These are phyloP conservation scores for Chrysolina oricalcia DNA, from an alignment of 2,888 invertebrate species.

Conservation along the genomic window DNA sequence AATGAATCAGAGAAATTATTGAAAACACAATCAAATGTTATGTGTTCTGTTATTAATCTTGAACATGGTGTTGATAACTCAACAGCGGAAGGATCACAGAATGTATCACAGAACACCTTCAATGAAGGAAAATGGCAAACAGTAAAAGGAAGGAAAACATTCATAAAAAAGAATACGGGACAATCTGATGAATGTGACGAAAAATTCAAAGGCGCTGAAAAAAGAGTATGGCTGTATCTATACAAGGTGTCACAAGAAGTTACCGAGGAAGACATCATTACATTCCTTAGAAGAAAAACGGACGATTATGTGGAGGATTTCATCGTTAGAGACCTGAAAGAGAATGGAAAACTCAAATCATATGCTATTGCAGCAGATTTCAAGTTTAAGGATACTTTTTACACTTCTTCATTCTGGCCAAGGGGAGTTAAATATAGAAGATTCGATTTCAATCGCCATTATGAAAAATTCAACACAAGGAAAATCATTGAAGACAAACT, in stretches of 20 bases:
- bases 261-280: constrained; percentile 30
- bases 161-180: constrained; percentile 25
- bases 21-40: constrained; percentile 29
- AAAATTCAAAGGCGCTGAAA: constrained; percentile 27
- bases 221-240: constrained; percentile 26
- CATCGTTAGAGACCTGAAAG: constrained; percentile 23
- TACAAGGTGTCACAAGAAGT: constrained; percentile 31
- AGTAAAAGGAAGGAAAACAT: constrained; percentile 28
- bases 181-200: constrained; percentile 30
- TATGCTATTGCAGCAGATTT: too few relatives aligned
- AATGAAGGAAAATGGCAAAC: constrained; percentile 22
- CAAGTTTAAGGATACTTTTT: neutral
- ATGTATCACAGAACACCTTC: constrained; percentile 24
- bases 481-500: constrained; percentile 19
- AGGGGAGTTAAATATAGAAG: constrained; percentile 4
- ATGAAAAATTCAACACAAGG: constrained; percentile 25
- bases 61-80: constrained; percentile 25
- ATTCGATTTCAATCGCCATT: constrained; percentile 29
- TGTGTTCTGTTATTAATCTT: constrained; percentile 24
- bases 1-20: constrained; percentile 24
- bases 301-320: constrained; percentile 19
- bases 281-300: constrained; percentile 23
- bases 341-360: constrained; percentile 25
- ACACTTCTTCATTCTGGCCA: neutral
- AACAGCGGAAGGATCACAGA: constrained; percentile 26